These are phyloP conservation scores for Leptopilina syphax DNA, from an alignment of 2,888 invertebrate species.

Conservation along the genomic window DNA sequence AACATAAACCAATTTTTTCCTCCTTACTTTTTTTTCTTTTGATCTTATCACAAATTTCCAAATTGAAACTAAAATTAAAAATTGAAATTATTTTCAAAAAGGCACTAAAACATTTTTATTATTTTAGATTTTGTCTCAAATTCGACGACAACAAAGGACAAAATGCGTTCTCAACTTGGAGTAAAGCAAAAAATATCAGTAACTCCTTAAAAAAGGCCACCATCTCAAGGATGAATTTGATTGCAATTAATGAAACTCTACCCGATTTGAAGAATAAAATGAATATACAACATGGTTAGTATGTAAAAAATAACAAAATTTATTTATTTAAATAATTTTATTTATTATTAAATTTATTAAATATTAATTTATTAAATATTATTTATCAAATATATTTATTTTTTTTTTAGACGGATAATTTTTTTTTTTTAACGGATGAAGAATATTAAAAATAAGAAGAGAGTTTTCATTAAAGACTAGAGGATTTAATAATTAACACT, in stretches of 20 bases:
- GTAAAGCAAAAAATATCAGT: conserved; percentile 78
- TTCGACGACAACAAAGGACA: conserved; percentile 77
- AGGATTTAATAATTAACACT: background rate
- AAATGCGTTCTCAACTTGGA: conserved; percentile 74
- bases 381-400: too few relatives aligned
- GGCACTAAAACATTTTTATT: background rate
- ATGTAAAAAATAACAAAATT: background rate
- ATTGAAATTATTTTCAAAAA: too few relatives aligned
- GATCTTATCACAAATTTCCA: too few relatives aligned
- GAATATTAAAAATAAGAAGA: background rate
- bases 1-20: too few relatives aligned
- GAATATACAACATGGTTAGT: background rate
- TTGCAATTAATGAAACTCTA: conserved; percentile 59
- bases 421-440: background rate
- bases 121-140: conserved; percentile 73
- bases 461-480: background rate
- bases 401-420: too few relatives aligned
- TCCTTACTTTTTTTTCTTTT: too few relatives aligned
- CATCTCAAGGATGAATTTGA: conserved; percentile 62
- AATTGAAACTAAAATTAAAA: too few relatives aligned
- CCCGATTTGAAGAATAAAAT: conserved; percentile 44
- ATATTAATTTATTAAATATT: too few relatives aligned
- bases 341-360: too few relatives aligned
- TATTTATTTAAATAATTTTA: too few relatives aligned
- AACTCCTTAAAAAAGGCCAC: conserved; percentile 67